These are phyloP conservation scores for Orthosia gracilis DNA, from an alignment of 2,888 invertebrate genomes.

Conservation along the genomic window DNA sequence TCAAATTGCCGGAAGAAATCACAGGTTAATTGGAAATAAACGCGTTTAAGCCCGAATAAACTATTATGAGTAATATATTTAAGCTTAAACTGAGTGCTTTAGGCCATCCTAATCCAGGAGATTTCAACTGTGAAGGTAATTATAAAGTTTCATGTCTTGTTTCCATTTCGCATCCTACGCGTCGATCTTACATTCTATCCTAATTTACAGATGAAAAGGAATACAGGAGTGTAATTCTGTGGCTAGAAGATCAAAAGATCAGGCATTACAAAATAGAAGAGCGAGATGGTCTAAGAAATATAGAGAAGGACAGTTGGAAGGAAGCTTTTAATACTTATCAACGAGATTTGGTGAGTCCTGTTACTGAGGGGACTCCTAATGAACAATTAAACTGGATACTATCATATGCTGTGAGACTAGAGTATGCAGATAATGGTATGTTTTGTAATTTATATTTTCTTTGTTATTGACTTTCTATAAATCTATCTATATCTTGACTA, in stretches of 20 bases:
- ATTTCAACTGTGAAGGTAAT: constrained; percentile 93
- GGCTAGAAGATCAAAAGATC: constrained; percentile 98
- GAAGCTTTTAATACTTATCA: constrained; percentile 94
- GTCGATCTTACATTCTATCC: constrained; percentile 1
- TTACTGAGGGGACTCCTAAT: constrained; percentile 88
- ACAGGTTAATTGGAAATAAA: constrained; percentile 34
- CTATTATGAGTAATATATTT: constrained; percentile 92
- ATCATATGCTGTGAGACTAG: constrained; percentile 95
- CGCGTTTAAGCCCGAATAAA: constrained; percentile 22
- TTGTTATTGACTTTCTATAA: background rate
- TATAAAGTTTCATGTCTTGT: constrained; percentile 32
- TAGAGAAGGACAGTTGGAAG: constrained; percentile 93
- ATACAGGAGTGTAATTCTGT: constrained; percentile 95
- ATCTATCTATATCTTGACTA: too few species aligned
- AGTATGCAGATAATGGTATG: constrained; percentile 95
- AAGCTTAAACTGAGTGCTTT: constrained; percentile 95
- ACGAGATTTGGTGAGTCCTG: constrained; percentile 94
- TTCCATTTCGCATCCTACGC: constrained; percentile 3
- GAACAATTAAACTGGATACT: constrained; percentile 97
- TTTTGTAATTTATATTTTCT: background rate
- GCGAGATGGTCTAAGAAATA: constrained; percentile 93
- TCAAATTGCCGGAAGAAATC: constrained; percentile 38
- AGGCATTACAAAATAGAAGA: constrained; percentile 96
- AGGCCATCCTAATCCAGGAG: constrained; percentile 94
- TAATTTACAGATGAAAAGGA: constrained; percentile 93